These are phyloP conservation scores for Drosophila sproati DNA, from an alignment of 1,140 invertebrate genomes.

Conservation along the genomic window DNA sequence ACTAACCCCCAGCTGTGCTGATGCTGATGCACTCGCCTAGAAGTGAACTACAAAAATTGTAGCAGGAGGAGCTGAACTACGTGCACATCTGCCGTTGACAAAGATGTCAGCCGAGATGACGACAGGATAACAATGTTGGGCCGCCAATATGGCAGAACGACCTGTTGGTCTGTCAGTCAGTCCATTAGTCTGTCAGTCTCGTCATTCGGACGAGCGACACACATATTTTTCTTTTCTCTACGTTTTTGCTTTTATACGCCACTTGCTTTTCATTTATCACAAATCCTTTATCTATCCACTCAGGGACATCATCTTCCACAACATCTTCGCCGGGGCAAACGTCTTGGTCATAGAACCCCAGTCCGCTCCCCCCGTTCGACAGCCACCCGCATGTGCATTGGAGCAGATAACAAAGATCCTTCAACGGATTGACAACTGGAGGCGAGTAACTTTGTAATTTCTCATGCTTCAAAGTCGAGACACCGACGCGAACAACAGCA, in stretches of 20 bases:
- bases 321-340: constrained; percentile 65
- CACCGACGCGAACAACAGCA: constrained; percentile 41
- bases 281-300: constrained; percentile 82
- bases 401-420: constrained; percentile 81
- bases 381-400: constrained; percentile 67
- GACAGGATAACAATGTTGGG: constrained; percentile 43
- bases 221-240: constrained; percentile 63
- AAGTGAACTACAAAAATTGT: constrained; percentile 10
- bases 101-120: constrained; percentile 50
- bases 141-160: constrained; percentile 25
- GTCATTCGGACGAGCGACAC: constrained; percentile 32
- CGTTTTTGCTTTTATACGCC: constrained; percentile 75
- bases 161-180: constrained; percentile 28
- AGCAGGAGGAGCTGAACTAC: neutral
- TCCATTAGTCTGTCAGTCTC: constrained; percentile 19
- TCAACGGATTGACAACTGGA: constrained; percentile 77
- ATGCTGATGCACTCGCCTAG: neutral
- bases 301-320: constrained; percentile 66
- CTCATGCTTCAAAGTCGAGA: constrained; percentile 57
- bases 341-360: constrained; percentile 41
- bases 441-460: constrained; percentile 78
- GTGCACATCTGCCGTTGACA: constrained; percentile 56
- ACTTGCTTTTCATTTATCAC: constrained; percentile 83
- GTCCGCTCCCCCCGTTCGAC: neutral
- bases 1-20: constrained; percentile 1